phyloP scores from a whole-genome alignment of 1,140 invertebrate species.

The Macrosteles quadrilineatus region DNA sequence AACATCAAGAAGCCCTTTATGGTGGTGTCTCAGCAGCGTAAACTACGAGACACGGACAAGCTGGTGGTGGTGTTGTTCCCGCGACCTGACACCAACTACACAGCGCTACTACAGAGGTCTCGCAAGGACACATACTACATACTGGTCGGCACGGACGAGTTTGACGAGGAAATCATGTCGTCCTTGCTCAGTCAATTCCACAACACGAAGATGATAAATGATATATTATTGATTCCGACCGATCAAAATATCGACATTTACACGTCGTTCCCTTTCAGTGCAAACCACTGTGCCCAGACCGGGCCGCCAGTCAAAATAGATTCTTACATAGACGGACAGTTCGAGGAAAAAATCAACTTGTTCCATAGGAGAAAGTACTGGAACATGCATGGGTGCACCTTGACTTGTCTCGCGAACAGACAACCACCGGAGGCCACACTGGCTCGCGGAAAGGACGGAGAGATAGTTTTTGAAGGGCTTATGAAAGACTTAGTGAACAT shows the following conservation, averaged over 20 bases:
- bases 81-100: neutral
- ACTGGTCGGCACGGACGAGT: neutral
- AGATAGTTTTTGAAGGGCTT: constrained; percentile 1
- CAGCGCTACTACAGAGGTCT: neutral
- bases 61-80: neutral
- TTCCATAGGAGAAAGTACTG: constrained; percentile 2
- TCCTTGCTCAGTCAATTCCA: constrained; percentile 1
- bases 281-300: neutral
- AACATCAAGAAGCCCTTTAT: constrained; percentile 12
- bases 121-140: neutral
- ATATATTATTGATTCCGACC: neutral
- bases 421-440: neutral
- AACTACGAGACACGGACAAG: neutral
- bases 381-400: constrained; percentile 17
- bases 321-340: neutral
- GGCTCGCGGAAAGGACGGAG: neutral
- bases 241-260: constrained; percentile 5
- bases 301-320: constrained; percentile 1
- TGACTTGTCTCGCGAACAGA: constrained; percentile 9
- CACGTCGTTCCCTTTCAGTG: constrained; percentile 18
- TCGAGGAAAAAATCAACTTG: neutral
- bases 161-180: neutral
- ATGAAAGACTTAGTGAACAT: neutral
- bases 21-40: neutral
- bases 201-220: constrained; percentile 5